Evolutionary conservation across 1,140 invertebrate species (phyloP).

Genomic region (Drosophila parabipectinata): DNA sequence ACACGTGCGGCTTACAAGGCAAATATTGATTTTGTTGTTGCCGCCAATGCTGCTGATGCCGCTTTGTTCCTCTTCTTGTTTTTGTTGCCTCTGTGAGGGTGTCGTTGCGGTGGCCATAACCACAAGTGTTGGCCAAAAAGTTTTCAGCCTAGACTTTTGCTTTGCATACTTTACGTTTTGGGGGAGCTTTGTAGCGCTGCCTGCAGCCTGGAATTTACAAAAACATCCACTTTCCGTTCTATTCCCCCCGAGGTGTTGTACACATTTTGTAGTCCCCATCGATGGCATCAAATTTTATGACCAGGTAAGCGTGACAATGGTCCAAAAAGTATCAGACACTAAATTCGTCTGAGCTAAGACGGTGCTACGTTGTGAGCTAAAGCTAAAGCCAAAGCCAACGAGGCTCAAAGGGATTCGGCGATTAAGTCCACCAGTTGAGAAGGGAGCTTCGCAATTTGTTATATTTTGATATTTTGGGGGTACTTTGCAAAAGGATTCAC

Average conservation of each 20-base stretch:
- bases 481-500: not conserved
- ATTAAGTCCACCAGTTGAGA: not conserved
- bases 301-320: conserved; percentile 65
- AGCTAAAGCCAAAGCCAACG: conserved; percentile 16
- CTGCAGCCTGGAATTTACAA: conserved; percentile 36
- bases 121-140: conserved; percentile 54
- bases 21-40: conserved; percentile 76
- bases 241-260: conserved; percentile 3
- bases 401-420: conserved; percentile 31
- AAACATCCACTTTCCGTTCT: conserved; percentile 11
- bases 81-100: conserved; percentile 18
- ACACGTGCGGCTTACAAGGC: conserved; percentile 79
- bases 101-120: conserved; percentile 52
- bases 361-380: conserved; percentile 17
- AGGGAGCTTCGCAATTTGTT: conserved; percentile 10
- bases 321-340: conserved; percentile 26
- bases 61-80: conserved; percentile 1
- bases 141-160: conserved; percentile 53
- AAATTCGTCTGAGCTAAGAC: conserved; percentile 25
- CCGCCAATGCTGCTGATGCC: conserved; percentile 35
- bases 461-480: conserved; percentile 5
- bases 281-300: conserved; percentile 46
- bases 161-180: conserved; percentile 61
- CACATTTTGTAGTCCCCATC: conserved; percentile 32
- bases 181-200: conserved; percentile 7